These are phyloP conservation scores for Sinopyrophorus schimmeli DNA, from an alignment of 2,888 invertebrate species.

Conservation along the genomic window DNA sequence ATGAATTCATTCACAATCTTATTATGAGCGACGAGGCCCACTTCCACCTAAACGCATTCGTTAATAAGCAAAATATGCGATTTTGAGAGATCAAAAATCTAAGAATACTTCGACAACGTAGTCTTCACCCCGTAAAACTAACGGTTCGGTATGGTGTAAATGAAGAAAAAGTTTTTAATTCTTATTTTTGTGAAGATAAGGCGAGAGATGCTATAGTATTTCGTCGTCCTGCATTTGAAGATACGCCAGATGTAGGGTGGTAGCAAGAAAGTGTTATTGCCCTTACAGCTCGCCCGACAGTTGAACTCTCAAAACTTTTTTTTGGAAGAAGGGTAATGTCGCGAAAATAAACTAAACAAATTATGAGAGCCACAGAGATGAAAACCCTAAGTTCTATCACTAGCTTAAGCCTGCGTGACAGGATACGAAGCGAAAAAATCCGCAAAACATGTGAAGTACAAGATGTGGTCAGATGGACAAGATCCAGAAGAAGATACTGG, in stretches of 20 bases:
- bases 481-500: not conserved
- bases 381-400: not conserved
- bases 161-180: conserved; percentile 2
- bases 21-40: conserved; percentile 21
- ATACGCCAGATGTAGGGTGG: no score
- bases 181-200: conserved; percentile 8
- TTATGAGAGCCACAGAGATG: not conserved
- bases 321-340: no score
- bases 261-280: no score
- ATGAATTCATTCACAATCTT: conserved; percentile 18
- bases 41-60: conserved; percentile 14
- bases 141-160: conserved; percentile 24
- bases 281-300: no score
- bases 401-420: not conserved
- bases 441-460: not conserved
- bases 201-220: not conserved
- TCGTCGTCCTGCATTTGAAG: no score
- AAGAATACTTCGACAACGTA: conserved; percentile 23
- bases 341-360: no score
- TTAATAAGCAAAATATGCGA: conserved; percentile 32
- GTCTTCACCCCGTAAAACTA: conserved; percentile 24
- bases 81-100: conserved; percentile 29
- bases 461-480: conserved; percentile 2
- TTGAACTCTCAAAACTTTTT: no score
- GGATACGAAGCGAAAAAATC: not conserved